A percentile compares a stretch with the other conserved stretches of the same genome.
phyloP scores from a whole-genome alignment of 2,113 vertebrate species.

The Notarius lentiginosus region DNA sequence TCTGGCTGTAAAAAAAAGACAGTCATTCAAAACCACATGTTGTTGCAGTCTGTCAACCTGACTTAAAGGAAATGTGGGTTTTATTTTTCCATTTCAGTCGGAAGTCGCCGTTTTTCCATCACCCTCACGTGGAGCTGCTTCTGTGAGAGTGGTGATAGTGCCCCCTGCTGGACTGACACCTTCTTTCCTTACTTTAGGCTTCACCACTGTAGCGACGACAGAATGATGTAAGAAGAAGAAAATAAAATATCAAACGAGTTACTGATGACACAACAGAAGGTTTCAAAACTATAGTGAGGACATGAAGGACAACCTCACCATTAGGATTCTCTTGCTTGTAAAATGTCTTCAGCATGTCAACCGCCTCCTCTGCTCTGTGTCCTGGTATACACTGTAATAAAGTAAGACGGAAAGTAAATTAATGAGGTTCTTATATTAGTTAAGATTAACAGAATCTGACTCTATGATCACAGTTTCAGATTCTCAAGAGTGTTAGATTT shows the following conservation, averaged over 20 bases:
- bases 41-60: not conserved
- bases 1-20: not conserved
- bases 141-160: conserved; percentile 34
- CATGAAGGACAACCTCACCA: conserved; percentile 70
- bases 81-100: conserved; percentile 32
- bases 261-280: conserved; percentile 53
- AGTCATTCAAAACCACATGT: not conserved
- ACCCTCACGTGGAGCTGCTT: conserved; percentile 1
- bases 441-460: not conserved
- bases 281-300: conserved; percentile 79
- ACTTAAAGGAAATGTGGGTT: not conserved
- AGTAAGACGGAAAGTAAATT: conserved; percentile 4
- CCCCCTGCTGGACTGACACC: conserved; percentile 50
- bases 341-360: conserved; percentile 91
- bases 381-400: conserved; percentile 82
- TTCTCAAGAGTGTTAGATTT: not conserved
- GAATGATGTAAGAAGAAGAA: not conserved
- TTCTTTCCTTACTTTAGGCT: conserved; percentile 36
- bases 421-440: not conserved
- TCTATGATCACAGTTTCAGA: not conserved
- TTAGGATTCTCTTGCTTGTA: conserved; percentile 98
- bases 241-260: not conserved
- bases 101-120: conserved; percentile 14
- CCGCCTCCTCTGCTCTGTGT: conserved; percentile 86
- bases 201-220: not conserved